phyloP scores from a whole-genome alignment of 2,888 invertebrate species.

The Encarsia formosa region DNA sequence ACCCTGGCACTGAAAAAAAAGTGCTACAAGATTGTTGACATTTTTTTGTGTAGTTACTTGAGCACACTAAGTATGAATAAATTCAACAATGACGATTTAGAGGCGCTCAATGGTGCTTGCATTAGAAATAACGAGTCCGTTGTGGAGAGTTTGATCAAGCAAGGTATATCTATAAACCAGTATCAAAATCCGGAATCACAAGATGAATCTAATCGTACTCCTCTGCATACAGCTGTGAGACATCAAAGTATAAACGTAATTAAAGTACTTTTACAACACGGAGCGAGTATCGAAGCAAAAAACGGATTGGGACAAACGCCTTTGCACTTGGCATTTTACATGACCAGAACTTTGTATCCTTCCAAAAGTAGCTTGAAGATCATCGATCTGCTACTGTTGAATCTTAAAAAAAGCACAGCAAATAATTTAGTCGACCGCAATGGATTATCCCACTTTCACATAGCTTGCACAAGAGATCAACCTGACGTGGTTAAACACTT shows the following conservation, averaged over 20 bases:
- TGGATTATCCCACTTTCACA: constrained; percentile 13
- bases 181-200: not conserved
- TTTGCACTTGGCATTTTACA: constrained; percentile 12
- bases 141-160: constrained; percentile 4
- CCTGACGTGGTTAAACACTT: constrained; percentile 5
- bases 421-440: constrained; percentile 1
- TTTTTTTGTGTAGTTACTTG: constrained; percentile 5
- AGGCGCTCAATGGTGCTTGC: constrained; percentile 10
- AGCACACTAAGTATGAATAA: constrained; percentile 1
- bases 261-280: constrained; percentile 6
- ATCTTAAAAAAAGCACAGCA: not conserved
- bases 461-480: constrained; percentile 10
- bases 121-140: not conserved
- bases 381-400: constrained; percentile 1
- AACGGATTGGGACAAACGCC: constrained; percentile 10
- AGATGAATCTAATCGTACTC: not conserved
- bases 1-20: constrained; percentile 4
- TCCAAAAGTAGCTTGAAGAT: constrained; percentile 2
- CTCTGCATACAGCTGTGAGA: constrained; percentile 12
- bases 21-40: constrained; percentile 5
- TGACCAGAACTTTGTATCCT: constrained; percentile 4
- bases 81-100: constrained; percentile 2
- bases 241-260: constrained; percentile 5
- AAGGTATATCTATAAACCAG: not conserved
- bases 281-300: constrained; percentile 3